Conservation (phyloP, 2,888 invertebrate species). For the Leucophenga maculata region DNA sequence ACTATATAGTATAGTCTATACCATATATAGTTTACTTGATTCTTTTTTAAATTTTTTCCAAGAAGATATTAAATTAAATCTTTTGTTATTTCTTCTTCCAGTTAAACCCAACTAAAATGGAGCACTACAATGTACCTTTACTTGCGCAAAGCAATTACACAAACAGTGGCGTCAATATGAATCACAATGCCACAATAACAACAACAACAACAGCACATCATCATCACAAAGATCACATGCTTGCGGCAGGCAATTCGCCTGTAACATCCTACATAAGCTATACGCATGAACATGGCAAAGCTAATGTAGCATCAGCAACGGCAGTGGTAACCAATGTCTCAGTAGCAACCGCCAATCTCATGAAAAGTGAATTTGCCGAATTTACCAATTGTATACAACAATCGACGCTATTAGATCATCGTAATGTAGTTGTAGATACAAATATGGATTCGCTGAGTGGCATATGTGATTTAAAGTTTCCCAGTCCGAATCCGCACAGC, state of each 20-base stretch:
- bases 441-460: constrained; percentile 52
- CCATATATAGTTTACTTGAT: too few species aligned
- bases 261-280: constrained; percentile 49
- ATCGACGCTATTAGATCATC: constrained; percentile 47
- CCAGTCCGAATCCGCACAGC: constrained; percentile 51
- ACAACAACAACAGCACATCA: constrained; percentile 38
- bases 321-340: neutral
- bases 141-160: constrained; percentile 51
- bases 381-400: constrained; percentile 51
- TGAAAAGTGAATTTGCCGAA: constrained; percentile 44
- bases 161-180: constrained; percentile 33
- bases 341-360: constrained; percentile 15
- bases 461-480: constrained; percentile 59
- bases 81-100: too few species aligned
- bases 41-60: too few species aligned
- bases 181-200: constrained; percentile 31
- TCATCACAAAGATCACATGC: constrained; percentile 68
- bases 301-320: neutral
- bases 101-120: constrained; percentile 48
- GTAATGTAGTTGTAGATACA: constrained; percentile 40
- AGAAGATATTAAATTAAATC: too few species aligned
- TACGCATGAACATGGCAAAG: neutral
- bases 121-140: constrained; percentile 59
- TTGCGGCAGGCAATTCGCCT: constrained; percentile 60
- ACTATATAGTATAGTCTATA: too few species aligned